Base-by-base conservation (phyloP, 2,113 vertebrate species). In the Platysternon megacephalum region DNA sequence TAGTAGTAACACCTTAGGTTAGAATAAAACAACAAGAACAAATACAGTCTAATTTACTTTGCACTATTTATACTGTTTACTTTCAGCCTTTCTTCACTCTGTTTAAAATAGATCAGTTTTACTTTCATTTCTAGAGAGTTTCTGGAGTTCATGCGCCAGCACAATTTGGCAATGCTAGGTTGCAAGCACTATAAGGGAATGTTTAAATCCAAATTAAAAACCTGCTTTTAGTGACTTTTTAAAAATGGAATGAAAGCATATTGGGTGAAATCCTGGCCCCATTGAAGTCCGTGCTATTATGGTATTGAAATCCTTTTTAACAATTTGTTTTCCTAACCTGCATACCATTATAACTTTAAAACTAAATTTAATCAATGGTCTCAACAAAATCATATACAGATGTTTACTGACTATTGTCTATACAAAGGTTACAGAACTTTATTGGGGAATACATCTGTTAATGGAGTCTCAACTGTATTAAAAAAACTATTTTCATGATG, bases 61-160 rank as follows among this genome's bases (percentile, higher is more conserved):
- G 8, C 79, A 11, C 29, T 84, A 74, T 79, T 95, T 78, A 42
- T 39, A 29, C 52, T 0, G 0, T 53, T 92, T 44, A 84, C 53
- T 97, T n/a, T 42, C 68, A 93, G 89, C 81, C 58, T 11, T 32
- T 93, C 84, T 81, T 56, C n/a, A 65, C 74, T 94, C 89, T 85
- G 90, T 85, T 82, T 32, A 42, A 78, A 61, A 19, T 0, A n/a
- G 22, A 1, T 11, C 7, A 52, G 52, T 93, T 97, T 97, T 29
- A 1, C 55, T 97, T 95, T 94, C 55, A 51, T 26, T 95, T 93
- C 32, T n/a, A n/a, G n/a, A n/a, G n/a, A n/a, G n/a, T n/a, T n/a
- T 68, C 76, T 26, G 72, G 80, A 93, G 81, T 55, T 52, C 90
- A 72, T 84, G 74, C 81, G 65, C 80, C 2, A 3, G 88, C 72